A percentile compares a stretch with the other conserved stretches of the same genome.
These are phyloP conservation scores for Clarias macrocephalus DNA, from an alignment of 2,113 vertebrate species.

Conservation along the genomic window DNA sequence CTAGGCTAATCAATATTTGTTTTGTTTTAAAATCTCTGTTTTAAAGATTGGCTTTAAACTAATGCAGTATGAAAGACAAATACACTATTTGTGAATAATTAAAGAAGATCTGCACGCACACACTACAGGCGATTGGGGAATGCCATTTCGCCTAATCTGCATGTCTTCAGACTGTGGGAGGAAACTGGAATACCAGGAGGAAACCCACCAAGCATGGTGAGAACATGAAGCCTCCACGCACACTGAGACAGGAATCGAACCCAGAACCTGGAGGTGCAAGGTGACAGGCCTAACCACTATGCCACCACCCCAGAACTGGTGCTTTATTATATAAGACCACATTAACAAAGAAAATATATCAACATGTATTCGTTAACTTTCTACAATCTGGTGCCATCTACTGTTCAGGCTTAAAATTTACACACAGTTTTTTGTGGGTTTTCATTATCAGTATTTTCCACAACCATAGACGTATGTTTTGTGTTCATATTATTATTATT, in stretches of 20 bases:
- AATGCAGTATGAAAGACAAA: not conserved
- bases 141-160: no score
- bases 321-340: not conserved
- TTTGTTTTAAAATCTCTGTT: not conserved
- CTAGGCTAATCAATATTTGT: not conserved
- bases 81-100: not conserved
- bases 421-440: no score
- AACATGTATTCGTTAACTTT: not conserved
- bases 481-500: no score
- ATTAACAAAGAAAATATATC: not conserved
- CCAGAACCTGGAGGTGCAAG: no score
- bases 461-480: accelerated
- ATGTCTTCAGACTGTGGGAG: no score
- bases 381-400: not conserved
- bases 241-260: no score
- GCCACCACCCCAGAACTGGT: not conserved
- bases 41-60: not conserved
- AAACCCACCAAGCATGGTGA: no score
- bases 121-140: no score
- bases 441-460: not conserved
- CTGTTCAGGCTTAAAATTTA: not conserved
- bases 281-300: no score
- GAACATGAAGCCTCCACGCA: no score
- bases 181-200: no score
- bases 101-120: not conserved